phyloP scores from a whole-genome alignment of 2,113 vertebrate genomes.

The Tetrax tetrax region DNA sequence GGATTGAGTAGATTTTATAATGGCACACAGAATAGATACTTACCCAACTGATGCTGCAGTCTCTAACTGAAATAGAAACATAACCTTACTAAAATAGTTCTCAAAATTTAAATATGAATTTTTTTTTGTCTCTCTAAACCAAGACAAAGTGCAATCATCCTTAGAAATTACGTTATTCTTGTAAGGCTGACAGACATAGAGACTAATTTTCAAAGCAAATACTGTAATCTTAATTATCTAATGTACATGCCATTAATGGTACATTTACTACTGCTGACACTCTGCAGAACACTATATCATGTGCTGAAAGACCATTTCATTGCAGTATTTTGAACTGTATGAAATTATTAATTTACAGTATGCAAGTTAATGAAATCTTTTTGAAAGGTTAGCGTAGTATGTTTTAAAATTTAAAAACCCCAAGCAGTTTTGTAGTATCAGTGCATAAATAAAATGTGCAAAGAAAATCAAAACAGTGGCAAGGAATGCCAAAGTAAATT shows the following conservation, averaged over 20 bases:
- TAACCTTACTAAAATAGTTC: background rate
- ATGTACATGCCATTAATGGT: background rate
- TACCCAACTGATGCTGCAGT: background rate
- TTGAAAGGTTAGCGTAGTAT: background rate
- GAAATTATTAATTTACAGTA: conserved; percentile 47
- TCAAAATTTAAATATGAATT: background rate
- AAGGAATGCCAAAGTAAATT: background rate
- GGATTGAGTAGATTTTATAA: background rate
- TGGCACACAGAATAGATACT: background rate
- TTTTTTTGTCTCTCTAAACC: background rate
- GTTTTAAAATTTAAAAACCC: conserved; percentile 51
- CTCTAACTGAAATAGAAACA: background rate
- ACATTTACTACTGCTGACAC: conserved; percentile 9
- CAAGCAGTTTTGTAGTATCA: background rate
- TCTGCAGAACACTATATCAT: background rate
- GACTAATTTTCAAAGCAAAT: background rate
- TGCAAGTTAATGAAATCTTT: conserved; percentile 15
- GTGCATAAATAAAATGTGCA: background rate
- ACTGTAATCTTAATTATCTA: background rate
- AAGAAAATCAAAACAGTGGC: background rate
- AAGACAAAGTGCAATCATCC: background rate
- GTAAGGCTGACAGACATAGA: background rate
- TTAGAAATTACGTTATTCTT: background rate
- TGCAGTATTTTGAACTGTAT: conserved; percentile 26
- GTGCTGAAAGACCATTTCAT: conserved; percentile 17